Percentiles rank a stretch among this genome's conserved stretches.
phyloP scores from a whole-genome alignment of 2,888 invertebrate genomes.

The Drosophila acutilabella region DNA sequence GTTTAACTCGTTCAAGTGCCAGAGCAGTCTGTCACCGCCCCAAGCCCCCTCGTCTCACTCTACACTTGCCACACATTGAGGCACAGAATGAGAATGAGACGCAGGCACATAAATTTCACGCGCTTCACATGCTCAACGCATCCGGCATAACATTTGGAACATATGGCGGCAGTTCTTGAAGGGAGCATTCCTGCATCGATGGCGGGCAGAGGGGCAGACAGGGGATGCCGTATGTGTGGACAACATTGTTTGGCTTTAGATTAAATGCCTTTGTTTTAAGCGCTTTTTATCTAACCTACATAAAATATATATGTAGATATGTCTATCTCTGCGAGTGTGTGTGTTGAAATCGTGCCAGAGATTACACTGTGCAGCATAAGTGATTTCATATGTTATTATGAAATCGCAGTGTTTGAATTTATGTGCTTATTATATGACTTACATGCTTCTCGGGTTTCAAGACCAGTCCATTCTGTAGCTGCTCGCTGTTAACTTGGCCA shows the following conservation, averaged over 20 bases:
- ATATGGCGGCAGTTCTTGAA: slow-evolving; percentile 66
- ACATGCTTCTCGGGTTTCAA: slow-evolving; percentile 85
- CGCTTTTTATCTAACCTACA: slow-evolving; percentile 76
- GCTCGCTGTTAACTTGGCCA: slow-evolving; percentile 33
- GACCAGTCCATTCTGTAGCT: slow-evolving; percentile 77
- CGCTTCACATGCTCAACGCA: slow-evolving; percentile 66
- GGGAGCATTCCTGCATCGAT: slow-evolving; percentile 52
- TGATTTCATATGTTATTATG: slow-evolving; percentile 37
- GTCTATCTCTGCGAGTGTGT: slow-evolving; percentile 29
- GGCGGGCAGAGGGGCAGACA: slow-evolving; percentile 7
- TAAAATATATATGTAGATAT: slow-evolving; percentile 51
- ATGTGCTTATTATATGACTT: slow-evolving; percentile 70
- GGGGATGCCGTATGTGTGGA: slow-evolving; percentile 47
- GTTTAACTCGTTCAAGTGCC: slow-evolving; percentile 73
- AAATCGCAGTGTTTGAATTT: slow-evolving; percentile 51
- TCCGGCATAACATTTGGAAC: slow-evolving; percentile 59
- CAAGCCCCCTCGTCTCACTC: not conserved
- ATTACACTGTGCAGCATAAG: slow-evolving; percentile 52
- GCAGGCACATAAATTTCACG: slow-evolving; percentile 72
- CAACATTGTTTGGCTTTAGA: slow-evolving; percentile 76
- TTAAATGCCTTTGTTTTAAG: slow-evolving; percentile 75
- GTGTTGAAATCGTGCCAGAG: slow-evolving; percentile 62
- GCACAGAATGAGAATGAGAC: slow-evolving; percentile 1
- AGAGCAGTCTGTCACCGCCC: slow-evolving; percentile 63
- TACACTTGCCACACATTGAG: slow-evolving; percentile 12